phyloP scores from a whole-genome alignment of 2,888 invertebrate genomes.

The Bimastos eiseni region DNA sequence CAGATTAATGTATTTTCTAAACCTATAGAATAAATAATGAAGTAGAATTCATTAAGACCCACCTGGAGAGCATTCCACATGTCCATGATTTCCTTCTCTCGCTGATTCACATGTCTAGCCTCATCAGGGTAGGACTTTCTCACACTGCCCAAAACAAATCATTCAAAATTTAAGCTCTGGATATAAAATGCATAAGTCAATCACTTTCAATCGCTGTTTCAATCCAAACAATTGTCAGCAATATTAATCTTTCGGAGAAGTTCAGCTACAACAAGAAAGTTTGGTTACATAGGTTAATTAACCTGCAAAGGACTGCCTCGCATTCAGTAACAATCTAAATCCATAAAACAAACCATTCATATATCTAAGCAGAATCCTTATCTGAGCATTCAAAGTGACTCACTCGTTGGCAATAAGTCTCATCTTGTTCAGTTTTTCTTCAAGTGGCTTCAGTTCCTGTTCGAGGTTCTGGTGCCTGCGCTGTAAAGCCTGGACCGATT shows the following conservation, averaged over 20 bases:
- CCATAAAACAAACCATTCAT: neutral
- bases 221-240: neutral
- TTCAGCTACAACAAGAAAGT: neutral
- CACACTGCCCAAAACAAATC: constrained; percentile 69
- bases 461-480: constrained; percentile 71
- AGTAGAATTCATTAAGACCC: neutral
- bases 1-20: neutral
- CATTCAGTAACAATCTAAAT: neutral
- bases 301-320: neutral
- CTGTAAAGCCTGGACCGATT: constrained; percentile 71
- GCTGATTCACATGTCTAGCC: constrained; percentile 78
- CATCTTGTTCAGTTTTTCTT: constrained; percentile 86
- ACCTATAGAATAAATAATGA: neutral
- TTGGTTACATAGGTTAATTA: neutral
- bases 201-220: neutral
- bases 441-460: constrained; percentile 88
- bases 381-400: constrained; percentile 58
- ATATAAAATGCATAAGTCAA: neutral
- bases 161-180: neutral
- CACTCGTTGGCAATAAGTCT: constrained; percentile 82
- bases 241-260: neutral
- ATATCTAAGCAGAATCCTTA: neutral
- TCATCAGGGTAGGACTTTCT: constrained; percentile 90
- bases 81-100: constrained; percentile 81
- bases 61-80: constrained; percentile 82